Evolutionary conservation across 2,888 invertebrate species (phyloP).

Genomic region (Xanthorhoe spadicearia): DNA sequence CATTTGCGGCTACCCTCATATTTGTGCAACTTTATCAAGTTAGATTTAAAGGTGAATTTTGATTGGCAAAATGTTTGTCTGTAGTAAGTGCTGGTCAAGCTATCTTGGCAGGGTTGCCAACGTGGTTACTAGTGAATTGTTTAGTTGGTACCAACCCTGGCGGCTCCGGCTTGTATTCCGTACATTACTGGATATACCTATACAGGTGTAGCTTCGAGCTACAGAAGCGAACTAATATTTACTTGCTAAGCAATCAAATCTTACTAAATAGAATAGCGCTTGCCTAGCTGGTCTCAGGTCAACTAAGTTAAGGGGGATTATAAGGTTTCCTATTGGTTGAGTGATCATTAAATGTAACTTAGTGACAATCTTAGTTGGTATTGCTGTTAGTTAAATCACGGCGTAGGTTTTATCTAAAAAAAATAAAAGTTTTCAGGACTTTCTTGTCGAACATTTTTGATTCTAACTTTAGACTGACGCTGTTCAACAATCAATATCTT

Average conservation of each 20-base stretch:
- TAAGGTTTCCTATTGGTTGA: too few species aligned
- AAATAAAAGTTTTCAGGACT: too few species aligned
- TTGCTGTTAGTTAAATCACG: too few species aligned
- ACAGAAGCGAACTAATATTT: not conserved
- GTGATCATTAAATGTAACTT: too few species aligned
- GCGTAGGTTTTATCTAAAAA: too few species aligned
- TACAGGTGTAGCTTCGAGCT: not conserved
- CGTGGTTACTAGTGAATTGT: conserved; percentile 75
- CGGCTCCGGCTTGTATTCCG: conserved; percentile 44
- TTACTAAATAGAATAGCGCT: not conserved
- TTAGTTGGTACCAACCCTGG: conserved; percentile 63
- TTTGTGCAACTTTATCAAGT: conserved; percentile 4
- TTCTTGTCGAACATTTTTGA: too few species aligned
- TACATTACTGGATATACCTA: conserved; percentile 46
- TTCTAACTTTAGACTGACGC: too few species aligned
- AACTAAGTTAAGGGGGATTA: not conserved
- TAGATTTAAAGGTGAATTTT: conserved; percentile 11
- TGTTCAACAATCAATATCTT: too few species aligned
- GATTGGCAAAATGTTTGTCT: conserved; percentile 8
- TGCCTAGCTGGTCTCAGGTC: not conserved
- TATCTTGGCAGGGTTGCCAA: conserved; percentile 69
- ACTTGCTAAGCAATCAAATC: not conserved
- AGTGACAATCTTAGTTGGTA: too few species aligned
- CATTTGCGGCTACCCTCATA: conserved; percentile 22
- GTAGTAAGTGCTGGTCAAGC: conserved; percentile 51